These are phyloP conservation scores for Todiramphus saurophagus DNA, from an alignment of 2,113 vertebrate genomes.

Conservation along the genomic window DNA sequence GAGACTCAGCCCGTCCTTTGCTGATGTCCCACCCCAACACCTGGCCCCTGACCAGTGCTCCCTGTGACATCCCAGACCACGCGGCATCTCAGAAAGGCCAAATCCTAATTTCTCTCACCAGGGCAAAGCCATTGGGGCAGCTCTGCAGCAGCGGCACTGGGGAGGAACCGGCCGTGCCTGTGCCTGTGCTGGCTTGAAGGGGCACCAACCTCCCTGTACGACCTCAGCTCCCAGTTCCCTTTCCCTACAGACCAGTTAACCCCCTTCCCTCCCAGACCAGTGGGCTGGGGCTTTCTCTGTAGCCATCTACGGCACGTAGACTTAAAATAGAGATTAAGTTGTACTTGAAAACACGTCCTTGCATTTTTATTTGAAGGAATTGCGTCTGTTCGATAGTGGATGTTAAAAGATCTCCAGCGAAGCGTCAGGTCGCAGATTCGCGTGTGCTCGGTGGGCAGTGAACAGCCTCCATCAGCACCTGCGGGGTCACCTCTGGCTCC, in stretches of 20 bases:
- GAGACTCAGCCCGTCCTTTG: rapidly evolving
- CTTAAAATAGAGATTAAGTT: neutral
- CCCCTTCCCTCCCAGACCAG: neutral
- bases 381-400: rapidly evolving
- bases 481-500: neutral
- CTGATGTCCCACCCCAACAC: rapidly evolving
- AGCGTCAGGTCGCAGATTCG: neutral
- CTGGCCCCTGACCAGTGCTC: neutral
- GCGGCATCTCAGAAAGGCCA: neutral
- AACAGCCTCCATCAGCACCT: neutral
- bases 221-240: neutral
- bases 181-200: rapidly evolving
- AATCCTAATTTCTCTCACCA: neutral
- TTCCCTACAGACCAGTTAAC: neutral
- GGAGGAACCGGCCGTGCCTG: rapidly evolving
- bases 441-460: neutral
- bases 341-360: neutral
- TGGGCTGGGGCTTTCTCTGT: neutral
- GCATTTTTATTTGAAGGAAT: neutral
- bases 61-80: rapidly evolving
- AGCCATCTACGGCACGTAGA: neutral
- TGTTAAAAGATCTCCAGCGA: neutral
- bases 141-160: rapidly evolving
- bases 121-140: neutral
- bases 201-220: neutral